phyloP scores from a whole-genome alignment of 2,888 invertebrate species.

The Tetanocera ferruginea region DNA sequence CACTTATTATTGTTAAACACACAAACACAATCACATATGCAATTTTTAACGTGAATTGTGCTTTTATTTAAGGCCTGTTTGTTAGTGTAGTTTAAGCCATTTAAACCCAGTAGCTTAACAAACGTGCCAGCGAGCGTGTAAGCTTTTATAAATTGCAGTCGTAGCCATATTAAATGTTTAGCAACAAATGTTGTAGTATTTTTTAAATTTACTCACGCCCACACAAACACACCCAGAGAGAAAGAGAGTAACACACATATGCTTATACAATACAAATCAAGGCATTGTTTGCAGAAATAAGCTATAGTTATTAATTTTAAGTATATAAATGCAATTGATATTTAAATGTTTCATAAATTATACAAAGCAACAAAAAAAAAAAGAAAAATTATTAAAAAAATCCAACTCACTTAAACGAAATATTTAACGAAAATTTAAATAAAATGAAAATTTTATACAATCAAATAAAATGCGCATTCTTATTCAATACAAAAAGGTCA shows the following conservation, averaged over 20 bases:
- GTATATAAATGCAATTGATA: background rate
- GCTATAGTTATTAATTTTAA: background rate
- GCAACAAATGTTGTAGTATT: too few species aligned
- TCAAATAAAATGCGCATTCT: too few species aligned
- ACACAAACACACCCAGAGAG: too few species aligned
- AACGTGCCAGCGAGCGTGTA: background rate
- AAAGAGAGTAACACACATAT: too few species aligned
- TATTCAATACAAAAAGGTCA: too few species aligned
- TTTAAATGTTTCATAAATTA: background rate
- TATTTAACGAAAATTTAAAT: too few species aligned
- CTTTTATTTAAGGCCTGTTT: background rate
- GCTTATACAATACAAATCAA: too few species aligned
- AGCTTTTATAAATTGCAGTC: background rate
- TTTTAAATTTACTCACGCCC: too few species aligned
- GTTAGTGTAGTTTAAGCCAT: background rate
- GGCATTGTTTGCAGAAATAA: background rate
- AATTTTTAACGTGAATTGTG: background rate
- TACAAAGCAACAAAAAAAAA: background rate
- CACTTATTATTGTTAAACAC: background rate
- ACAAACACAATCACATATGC: background rate
- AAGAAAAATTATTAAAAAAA: background rate
- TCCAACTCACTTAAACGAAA: too few species aligned
- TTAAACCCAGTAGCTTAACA: background rate
- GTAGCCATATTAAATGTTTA: background rate
- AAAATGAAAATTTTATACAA: too few species aligned